A percentile compares a stretch with the other conserved stretches of the same genome.
Evolutionary conservation across 2,888 invertebrate genomes (phyloP).

Genomic region (Charanyca ferruginea): DNA sequence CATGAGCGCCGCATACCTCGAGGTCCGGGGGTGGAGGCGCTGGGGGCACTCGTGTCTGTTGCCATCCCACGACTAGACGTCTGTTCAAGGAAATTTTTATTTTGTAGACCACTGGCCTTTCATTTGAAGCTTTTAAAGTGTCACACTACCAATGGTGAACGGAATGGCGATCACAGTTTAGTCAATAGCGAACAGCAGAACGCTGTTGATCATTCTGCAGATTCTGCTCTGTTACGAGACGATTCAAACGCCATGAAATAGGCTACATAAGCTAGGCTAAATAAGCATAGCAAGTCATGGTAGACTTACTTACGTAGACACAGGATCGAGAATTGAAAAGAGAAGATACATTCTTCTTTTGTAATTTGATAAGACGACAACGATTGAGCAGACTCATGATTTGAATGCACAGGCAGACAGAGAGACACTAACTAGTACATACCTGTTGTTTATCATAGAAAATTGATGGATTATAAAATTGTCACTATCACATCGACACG

Average conservation of each 20-base stretch:
- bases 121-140: neutral
- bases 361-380: too few species aligned
- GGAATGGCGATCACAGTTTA: neutral
- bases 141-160: neutral
- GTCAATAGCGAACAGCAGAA: too few species aligned
- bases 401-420: neutral
- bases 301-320: slow-evolving; percentile 18
- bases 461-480: slow-evolving; percentile 18
- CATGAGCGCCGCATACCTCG: slow-evolving; percentile 94
- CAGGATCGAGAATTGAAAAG: slow-evolving; percentile 20
- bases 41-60: slow-evolving; percentile 96
- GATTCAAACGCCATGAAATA: too few species aligned
- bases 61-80: slow-evolving; percentile 95
- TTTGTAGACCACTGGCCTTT: neutral
- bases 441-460: slow-evolving; percentile 7
- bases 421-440: neutral
- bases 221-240: too few species aligned
- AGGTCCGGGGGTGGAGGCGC: slow-evolving; percentile 95
- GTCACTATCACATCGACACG: neutral
- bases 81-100: slow-evolving; percentile 61
- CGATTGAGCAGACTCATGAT: too few species aligned
- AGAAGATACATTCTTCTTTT: slow-evolving; percentile 23
- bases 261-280: too few species aligned
- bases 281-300: neutral
- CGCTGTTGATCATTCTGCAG: neutral